phyloP scores from a whole-genome alignment of 2,888 invertebrate species.

The Lepidochitona cinerea region DNA sequence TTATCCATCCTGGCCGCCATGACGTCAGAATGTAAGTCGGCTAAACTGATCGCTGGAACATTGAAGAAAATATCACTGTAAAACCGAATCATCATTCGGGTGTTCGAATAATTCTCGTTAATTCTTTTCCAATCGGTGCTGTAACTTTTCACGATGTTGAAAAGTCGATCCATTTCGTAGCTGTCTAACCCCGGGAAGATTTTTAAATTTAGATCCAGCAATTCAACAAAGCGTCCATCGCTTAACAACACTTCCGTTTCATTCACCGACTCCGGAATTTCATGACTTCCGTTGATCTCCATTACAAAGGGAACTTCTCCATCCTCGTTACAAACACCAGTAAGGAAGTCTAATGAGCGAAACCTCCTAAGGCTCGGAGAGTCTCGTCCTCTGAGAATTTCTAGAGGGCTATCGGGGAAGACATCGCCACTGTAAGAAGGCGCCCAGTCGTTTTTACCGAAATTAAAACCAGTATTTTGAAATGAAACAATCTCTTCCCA shows the following conservation, averaged over 20 bases:
- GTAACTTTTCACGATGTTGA: not conserved
- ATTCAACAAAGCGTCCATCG: not conserved
- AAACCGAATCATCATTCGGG: not conserved
- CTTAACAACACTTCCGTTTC: too few relatives aligned
- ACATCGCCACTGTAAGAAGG: not conserved
- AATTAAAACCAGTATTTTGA: not conserved
- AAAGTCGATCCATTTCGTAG: not conserved
- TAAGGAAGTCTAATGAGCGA: not conserved
- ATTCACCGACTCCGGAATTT: too few relatives aligned
- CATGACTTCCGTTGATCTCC: not conserved
- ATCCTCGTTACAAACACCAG: not conserved
- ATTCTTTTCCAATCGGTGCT: not conserved
- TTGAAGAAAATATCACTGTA: not conserved
- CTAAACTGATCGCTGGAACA: not conserved
- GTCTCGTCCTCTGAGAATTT: not conserved
- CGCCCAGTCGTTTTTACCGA: not conserved
- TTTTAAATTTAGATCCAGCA: not conserved
- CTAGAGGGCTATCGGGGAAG: not conserved
- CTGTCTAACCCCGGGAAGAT: too few relatives aligned
- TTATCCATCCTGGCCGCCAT: too few relatives aligned
- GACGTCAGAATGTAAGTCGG: not conserved
- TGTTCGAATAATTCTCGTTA: not conserved
- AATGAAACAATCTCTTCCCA: not conserved
- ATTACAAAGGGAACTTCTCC: not conserved
- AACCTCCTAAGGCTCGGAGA: not conserved